Evolutionary conservation across 2,797 vertebrate species (phyloP).

Genomic region (Pogoniulus pusillus): DNA sequence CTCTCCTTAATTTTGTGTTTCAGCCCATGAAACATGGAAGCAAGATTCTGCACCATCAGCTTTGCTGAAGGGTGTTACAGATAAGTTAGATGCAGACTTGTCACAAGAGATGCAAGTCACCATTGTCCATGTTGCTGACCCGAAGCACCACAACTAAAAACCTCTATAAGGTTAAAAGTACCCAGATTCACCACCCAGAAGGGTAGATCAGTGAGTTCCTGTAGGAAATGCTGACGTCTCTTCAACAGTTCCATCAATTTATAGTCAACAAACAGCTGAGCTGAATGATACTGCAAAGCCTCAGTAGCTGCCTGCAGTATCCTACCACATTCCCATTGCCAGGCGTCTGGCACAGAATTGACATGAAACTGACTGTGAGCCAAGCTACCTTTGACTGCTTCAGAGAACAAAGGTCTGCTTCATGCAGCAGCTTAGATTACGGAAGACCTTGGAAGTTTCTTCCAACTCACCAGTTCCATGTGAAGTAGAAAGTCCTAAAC

Average conservation of each 20-base stretch:
- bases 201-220: neutral
- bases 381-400: neutral
- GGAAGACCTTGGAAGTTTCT: neutral
- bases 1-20: neutral
- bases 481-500: neutral
- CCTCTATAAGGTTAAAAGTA: neutral
- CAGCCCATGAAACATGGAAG: neutral
- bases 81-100: neutral
- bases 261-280: neutral
- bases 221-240: neutral
- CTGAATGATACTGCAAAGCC: neutral
- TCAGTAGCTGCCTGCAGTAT: neutral
- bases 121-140: neutral
- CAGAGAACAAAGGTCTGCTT: neutral
- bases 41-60: neutral
- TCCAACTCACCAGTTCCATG: neutral
- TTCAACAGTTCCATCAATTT: neutral
- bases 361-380: accelerated
- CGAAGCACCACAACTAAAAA: neutral
- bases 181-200: neutral
- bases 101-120: neutral
- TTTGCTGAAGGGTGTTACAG: neutral
- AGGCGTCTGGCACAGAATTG: too few species aligned
- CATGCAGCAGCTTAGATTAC: accelerated
- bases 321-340: neutral